These are phyloP conservation scores for Charanyca ferruginea DNA, from an alignment of 2,888 invertebrate genomes.

Conservation along the genomic window DNA sequence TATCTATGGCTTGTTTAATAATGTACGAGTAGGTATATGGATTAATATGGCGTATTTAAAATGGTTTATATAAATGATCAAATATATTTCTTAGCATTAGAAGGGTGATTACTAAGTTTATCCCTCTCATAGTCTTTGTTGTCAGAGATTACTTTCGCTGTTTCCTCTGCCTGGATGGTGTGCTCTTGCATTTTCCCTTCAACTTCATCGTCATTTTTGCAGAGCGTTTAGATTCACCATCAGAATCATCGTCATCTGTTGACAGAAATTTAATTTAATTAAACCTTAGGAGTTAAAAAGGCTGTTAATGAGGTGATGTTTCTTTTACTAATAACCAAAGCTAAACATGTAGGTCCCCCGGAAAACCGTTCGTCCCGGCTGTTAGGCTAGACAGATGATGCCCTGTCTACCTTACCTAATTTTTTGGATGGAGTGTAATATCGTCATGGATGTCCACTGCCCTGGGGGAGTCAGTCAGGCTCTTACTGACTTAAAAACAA, in stretches of 20 bases:
- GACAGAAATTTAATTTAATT: conserved; percentile 5
- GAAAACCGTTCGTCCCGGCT: too few relatives aligned
- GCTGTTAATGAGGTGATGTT: too few relatives aligned
- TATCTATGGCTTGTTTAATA: conserved; percentile 10
- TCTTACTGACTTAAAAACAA: too few relatives aligned
- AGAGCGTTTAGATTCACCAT: conserved; percentile 91
- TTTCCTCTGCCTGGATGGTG: conserved; percentile 90
- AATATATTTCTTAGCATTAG: conserved; percentile 23
- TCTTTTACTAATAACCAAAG: too few relatives aligned
- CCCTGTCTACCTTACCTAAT: too few relatives aligned
- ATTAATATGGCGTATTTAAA: conserved; percentile 21
- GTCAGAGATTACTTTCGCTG: conserved; percentile 92
- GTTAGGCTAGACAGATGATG: too few relatives aligned
- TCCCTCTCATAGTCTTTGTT: conserved; percentile 92
- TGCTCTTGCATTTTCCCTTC: conserved; percentile 89
- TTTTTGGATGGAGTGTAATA: too few relatives aligned
- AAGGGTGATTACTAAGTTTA: conserved; percentile 68
- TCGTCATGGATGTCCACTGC: too few relatives aligned
- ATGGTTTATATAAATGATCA: conserved; percentile 25
- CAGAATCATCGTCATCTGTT: conserved; percentile 91
- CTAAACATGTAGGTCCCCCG: too few relatives aligned
- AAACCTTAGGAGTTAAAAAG: too few relatives aligned
- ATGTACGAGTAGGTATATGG: conserved; percentile 32
- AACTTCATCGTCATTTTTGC: conserved; percentile 95
- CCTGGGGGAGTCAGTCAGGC: too few relatives aligned